These are phyloP conservation scores for Aromia moschata DNA, from an alignment of 2,888 invertebrate genomes.

Conservation along the genomic window DNA sequence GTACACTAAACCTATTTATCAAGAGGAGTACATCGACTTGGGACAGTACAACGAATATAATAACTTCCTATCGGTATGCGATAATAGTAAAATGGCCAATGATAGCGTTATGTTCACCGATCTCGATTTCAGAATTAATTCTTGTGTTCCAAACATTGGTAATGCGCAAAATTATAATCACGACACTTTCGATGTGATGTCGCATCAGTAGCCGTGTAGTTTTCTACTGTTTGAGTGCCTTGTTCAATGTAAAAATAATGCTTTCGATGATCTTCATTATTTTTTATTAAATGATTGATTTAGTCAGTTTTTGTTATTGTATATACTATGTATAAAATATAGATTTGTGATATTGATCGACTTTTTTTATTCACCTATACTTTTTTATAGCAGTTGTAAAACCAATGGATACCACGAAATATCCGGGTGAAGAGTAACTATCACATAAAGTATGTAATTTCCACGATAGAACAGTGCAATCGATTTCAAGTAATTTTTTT, in stretches of 20 bases:
- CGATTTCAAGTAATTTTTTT: too few relatives aligned
- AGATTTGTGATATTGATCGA: slow-evolving; percentile 38
- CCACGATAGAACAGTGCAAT: too few relatives aligned
- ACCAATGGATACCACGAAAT: too few relatives aligned
- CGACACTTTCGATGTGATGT: slow-evolving; percentile 48
- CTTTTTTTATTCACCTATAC: neutral
- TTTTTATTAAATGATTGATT: slow-evolving; percentile 30
- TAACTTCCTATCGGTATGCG: slow-evolving; percentile 54
- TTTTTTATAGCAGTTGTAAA: too few relatives aligned
- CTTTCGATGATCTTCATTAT: slow-evolving; percentile 50
- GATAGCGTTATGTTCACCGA: slow-evolving; percentile 57
- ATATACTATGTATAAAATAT: slow-evolving; percentile 42
- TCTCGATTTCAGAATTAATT: slow-evolving; percentile 57
- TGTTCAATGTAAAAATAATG: slow-evolving; percentile 43
- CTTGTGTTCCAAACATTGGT: slow-evolving; percentile 41
- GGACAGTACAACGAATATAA: slow-evolving; percentile 58
- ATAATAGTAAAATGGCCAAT: slow-evolving; percentile 50
- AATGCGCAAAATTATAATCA: slow-evolving; percentile 47
- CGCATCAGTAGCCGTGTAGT: slow-evolving; percentile 43
- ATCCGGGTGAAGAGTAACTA: too few relatives aligned
- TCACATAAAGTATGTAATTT: too few relatives aligned
- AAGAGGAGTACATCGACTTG: slow-evolving; percentile 54
- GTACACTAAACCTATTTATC: slow-evolving; percentile 41
- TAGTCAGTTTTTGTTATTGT: slow-evolving; percentile 39
- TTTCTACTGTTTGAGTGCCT: slow-evolving; percentile 43